These are phyloP conservation scores for Cuculus canorus DNA, from an alignment of 2,797 vertebrate species.

Conservation along the genomic window DNA sequence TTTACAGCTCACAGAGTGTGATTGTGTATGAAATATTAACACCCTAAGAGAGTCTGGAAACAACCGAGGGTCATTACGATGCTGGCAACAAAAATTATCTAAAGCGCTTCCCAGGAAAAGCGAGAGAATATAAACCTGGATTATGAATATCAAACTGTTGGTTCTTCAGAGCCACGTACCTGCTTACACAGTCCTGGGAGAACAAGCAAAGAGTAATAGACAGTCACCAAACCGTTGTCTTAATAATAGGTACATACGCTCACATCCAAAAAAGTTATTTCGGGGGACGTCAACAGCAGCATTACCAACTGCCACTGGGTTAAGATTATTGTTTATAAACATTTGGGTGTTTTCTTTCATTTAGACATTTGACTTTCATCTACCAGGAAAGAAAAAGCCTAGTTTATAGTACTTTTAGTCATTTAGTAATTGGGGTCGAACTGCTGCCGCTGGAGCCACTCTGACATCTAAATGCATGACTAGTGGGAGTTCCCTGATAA, in stretches of 20 bases:
- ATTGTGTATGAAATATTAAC: conserved; percentile 28
- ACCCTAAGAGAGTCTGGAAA: not conserved
- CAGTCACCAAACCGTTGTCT: not conserved
- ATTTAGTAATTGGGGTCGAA: not conserved
- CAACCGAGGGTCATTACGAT: not conserved
- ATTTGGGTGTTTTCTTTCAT: not conserved
- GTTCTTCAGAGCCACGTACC: not conserved
- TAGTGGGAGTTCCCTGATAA: not conserved
- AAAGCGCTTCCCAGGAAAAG: not conserved
- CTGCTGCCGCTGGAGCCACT: not conserved
- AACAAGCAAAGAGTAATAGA: not conserved
- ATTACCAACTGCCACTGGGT: not conserved
- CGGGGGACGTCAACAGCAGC: not conserved
- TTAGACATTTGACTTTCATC: not conserved
- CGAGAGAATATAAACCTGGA: not conserved
- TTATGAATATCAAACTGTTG: not conserved
- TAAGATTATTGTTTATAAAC: not conserved
- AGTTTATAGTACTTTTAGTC: not conserved
- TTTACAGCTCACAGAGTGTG: not conserved
- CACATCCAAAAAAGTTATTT: not conserved
- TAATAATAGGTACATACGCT: not conserved
- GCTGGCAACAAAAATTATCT: not conserved
- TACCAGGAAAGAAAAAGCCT: not conserved
- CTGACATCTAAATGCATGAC: not conserved
- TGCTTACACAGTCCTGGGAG: not conserved